Base-by-base conservation (phyloP, 2,113 vertebrate species). In the Myotis yumanensis region DNA sequence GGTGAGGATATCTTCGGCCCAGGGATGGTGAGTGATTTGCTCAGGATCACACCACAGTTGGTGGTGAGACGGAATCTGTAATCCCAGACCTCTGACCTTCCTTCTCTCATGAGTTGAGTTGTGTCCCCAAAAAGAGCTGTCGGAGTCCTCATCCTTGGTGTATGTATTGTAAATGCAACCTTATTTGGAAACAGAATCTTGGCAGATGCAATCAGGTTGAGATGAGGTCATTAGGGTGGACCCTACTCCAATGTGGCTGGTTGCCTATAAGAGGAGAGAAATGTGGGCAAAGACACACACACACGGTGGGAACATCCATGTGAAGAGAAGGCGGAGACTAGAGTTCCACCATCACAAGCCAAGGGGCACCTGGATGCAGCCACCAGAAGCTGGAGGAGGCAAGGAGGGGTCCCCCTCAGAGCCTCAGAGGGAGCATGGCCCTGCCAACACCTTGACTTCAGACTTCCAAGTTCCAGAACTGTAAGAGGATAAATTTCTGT, bases 371-470 rank as follows among this genome's bases (percentile, higher is more conserved):
- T 8, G 16, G 10, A 28, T 2, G 46, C 73, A 62, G 30, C 81
- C 57, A 25, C 12, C 10, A 4, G 9, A 9, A 4, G 18, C 37
- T 7, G 43, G 23, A 69, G 51, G 48, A 57, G 17, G 8, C 40
- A 46, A 64, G 11, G 16, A 46, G 37, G 11, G 4, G 3, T 18
- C n/a, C 11, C 59, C 18, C 48, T 22, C 80, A 28, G 22, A 64
- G 52, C 7, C 18, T 7, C 22, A 17, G 52, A 40, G n/a, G 32
- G 14, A 35, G 22, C 6, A 0, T 0, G 28, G 28, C 10, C 40
- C 51, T 48, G 20, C 76, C 51, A 48, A 18, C 2, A 1, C 48
- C 40, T 37, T 23, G 22, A n/a, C 30, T 75, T 73, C 76, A 81
- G 66, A 71, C 25, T 72, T 43, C 37, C 32, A 23, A 30, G 15